Base-by-base conservation (phyloP, 2,888 invertebrate genomes). In the Callosobruchus maculatus region DNA sequence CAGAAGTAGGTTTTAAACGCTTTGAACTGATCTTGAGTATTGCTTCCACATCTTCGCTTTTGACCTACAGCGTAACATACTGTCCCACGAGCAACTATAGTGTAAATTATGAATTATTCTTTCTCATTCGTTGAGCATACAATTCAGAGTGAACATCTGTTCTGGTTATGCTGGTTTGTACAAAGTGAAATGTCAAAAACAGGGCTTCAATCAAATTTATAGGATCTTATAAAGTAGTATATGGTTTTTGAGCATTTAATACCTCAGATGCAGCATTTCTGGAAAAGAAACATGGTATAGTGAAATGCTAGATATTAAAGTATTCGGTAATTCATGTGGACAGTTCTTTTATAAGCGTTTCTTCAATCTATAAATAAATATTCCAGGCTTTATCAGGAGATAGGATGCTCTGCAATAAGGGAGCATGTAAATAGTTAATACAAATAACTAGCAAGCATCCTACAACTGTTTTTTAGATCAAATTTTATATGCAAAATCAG, bases 261-360 rank as follows among this genome's bases (percentile, higher is more conserved):
- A 26, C 26, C 26, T 21, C 70, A 74, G 76, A 75, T 79, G 79
- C 78, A 78, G 78, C 77, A 78, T 77, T 77, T 77, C 76, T 80
- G 79, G 80, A 80, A 78, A 79, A 79, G 78, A 76, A 75, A 76
- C 22, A 73, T 77, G 74, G 72, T 68, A 18, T 49, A 49, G 13
- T 1, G 13, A 49, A 49, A 13, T 13, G 7, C 49, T 49, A 30
- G 30, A 30, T 30, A 30, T 9, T 30, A 49, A 49, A 49, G 1
- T 49, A 49, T 49, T 13, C 26, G 7, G 26, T 26, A 26, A 26
- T 26, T 26, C 7, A 26, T 7, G 7, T 26, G 49, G 49, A 49
- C 18, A 49, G 49, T 18, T 49, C 49, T 49, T 7, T 49, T 18
- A 49, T 18, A 18, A 13, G 49, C 5, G 13, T 49, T 26, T 49